These are phyloP conservation scores for Oryzaephilus surinamensis DNA, from an alignment of 1,140 invertebrate genomes.

Conservation along the genomic window DNA sequence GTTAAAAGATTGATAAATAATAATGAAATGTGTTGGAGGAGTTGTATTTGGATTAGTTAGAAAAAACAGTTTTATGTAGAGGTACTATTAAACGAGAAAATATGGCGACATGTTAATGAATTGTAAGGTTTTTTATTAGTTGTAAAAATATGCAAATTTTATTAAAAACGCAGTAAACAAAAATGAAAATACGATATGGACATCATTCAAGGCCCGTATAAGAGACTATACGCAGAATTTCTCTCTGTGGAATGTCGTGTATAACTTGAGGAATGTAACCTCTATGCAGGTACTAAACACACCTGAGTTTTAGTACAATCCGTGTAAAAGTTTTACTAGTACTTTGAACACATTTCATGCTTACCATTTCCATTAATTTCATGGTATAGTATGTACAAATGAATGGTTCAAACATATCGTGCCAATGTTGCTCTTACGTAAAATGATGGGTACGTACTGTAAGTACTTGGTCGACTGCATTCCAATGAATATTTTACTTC, in stretches of 20 bases:
- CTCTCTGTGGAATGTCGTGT: conserved; percentile 30
- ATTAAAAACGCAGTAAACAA: no score
- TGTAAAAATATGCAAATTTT: no score
- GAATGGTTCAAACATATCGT: conserved; percentile 8
- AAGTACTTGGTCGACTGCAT: conserved; percentile 27
- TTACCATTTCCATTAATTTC: conserved; percentile 1
- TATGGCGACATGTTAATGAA: no score
- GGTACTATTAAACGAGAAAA: no score
- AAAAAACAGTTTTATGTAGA: no score
- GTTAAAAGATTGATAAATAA: no score
- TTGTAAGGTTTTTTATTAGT: no score
- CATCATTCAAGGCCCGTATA: no score
- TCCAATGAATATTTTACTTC: conserved; percentile 33
- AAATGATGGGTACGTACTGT: background rate
- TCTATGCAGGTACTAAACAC: conserved; percentile 32
- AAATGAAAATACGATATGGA: no score
- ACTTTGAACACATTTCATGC: background rate
- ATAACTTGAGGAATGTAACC: conserved; percentile 32
- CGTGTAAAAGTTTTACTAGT: conserved; percentile 3
- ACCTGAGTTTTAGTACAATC: conserved; percentile 33
- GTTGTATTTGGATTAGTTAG: no score
- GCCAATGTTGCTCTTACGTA: background rate
- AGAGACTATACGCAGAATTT: no score
- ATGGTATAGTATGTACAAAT: conserved; percentile 19
- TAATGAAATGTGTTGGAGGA: no score